Evolutionary conservation across 2,888 invertebrate genomes (phyloP).

Genomic region (Mythimna pallens): DNA sequence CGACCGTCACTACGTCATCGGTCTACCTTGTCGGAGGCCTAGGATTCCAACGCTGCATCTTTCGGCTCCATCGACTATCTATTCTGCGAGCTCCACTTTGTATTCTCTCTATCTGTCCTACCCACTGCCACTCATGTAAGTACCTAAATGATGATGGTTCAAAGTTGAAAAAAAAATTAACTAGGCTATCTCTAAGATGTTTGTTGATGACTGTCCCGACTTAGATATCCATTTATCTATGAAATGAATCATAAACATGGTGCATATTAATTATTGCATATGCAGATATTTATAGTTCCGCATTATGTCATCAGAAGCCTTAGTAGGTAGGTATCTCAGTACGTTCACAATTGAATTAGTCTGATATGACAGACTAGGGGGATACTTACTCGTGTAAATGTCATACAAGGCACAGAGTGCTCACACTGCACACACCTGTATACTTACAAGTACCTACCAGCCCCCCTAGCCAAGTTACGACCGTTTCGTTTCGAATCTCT

Average conservation of each 20-base stretch:
- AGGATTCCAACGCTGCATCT: too few relatives aligned
- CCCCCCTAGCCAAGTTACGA: too few relatives aligned
- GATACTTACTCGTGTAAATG: not conserved
- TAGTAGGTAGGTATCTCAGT: slow-evolving; percentile 4
- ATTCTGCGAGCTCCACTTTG: too few relatives aligned
- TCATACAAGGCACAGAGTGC: not conserved
- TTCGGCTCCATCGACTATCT: too few relatives aligned
- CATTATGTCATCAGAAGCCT: slow-evolving; percentile 45
- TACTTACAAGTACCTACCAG: too few relatives aligned
- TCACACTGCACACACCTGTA: not conserved
- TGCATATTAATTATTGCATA: slow-evolving; percentile 51
- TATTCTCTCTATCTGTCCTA: too few relatives aligned
- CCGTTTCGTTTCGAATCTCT: too few relatives aligned
- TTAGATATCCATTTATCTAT: slow-evolving; percentile 37
- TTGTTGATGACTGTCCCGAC: slow-evolving; percentile 36
- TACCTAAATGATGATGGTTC: too few relatives aligned
- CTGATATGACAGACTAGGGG: not conserved
- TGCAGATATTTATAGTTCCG: slow-evolving; percentile 51
- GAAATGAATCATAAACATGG: slow-evolving; percentile 48
- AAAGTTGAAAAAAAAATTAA: not conserved
- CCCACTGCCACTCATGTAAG: too few relatives aligned
- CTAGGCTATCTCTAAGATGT: not conserved
- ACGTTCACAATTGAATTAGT: slow-evolving; percentile 27
- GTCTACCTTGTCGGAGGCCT: too few relatives aligned
- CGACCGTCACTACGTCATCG: too few relatives aligned